Evolutionary conservation across 2,888 invertebrate species (phyloP).

Genomic region (Timandra comae): DNA sequence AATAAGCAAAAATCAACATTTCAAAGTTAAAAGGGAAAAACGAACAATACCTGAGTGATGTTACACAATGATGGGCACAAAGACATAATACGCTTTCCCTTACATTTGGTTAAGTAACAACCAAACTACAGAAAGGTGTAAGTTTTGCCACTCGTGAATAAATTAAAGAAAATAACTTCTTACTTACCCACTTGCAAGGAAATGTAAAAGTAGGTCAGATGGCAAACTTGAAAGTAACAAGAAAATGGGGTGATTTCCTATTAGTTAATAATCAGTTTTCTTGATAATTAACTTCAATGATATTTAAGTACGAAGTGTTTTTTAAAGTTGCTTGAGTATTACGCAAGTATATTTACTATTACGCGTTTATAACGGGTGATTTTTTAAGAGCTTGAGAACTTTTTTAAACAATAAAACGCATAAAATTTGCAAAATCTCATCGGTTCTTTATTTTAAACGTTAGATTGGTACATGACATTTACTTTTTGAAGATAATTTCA

Average conservation of each 20-base stretch:
- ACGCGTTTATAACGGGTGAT: too few species aligned
- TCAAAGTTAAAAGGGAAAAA: neutral
- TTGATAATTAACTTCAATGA: too few species aligned
- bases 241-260: slow-evolving; percentile 7
- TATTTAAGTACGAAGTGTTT: too few species aligned
- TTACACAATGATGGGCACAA: neutral
- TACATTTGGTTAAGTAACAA: slow-evolving; percentile 7
- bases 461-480: too few species aligned
- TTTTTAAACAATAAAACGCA: too few species aligned
- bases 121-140: slow-evolving; percentile 2
- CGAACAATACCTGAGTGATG: neutral
- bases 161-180: slow-evolving; percentile 13
- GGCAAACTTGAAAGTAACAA: slow-evolving; percentile 10
- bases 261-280: neutral
- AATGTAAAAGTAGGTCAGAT: slow-evolving; percentile 11
- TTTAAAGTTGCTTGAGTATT: too few species aligned
- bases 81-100: slow-evolving; percentile 11
- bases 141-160: slow-evolving; percentile 8
- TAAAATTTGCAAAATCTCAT: too few species aligned
- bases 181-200: slow-evolving; percentile 7
- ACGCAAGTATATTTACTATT: too few species aligned
- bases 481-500: too few species aligned
- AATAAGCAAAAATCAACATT: too few species aligned
- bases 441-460: too few species aligned
- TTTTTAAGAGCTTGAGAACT: too few species aligned